phyloP scores from a whole-genome alignment of 2,888 invertebrate species.

The Oxystoma pomonae region DNA sequence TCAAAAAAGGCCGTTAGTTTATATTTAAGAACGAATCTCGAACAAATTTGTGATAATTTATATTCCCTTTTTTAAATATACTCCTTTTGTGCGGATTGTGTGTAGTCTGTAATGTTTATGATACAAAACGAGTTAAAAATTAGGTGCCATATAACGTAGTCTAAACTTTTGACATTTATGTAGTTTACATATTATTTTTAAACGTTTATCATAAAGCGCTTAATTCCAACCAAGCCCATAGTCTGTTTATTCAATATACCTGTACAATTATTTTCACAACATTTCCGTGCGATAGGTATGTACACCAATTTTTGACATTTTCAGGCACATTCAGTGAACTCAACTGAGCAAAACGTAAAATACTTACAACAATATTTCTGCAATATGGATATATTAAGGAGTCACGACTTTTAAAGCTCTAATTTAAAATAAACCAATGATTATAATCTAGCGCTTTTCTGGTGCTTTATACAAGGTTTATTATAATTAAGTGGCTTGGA shows the following conservation, averaged over 20 bases:
- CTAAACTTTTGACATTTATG: too few species aligned
- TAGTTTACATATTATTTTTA: too few species aligned
- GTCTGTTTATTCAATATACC: background rate
- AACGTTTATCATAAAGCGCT: too few species aligned
- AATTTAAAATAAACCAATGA: background rate
- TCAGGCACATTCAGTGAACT: background rate
- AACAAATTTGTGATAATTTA: too few species aligned
- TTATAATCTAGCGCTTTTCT: background rate
- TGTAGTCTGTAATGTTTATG: too few species aligned
- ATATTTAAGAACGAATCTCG: too few species aligned
- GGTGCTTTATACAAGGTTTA: background rate
- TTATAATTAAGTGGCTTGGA: background rate
- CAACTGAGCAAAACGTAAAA: background rate
- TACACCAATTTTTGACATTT: background rate
- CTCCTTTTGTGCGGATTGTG: too few species aligned
- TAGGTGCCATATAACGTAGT: too few species aligned
- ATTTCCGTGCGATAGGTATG: background rate
- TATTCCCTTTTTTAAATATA: too few species aligned
- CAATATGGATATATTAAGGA: background rate
- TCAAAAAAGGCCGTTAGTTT: too few species aligned
- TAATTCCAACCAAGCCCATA: background rate
- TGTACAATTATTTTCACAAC: background rate
- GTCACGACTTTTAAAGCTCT: background rate
- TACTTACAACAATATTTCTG: background rate
- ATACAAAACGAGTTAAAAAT: too few species aligned